Evolutionary conservation across 2,888 invertebrate species (phyloP).

Genomic region (Drosophila robusta): DNA sequence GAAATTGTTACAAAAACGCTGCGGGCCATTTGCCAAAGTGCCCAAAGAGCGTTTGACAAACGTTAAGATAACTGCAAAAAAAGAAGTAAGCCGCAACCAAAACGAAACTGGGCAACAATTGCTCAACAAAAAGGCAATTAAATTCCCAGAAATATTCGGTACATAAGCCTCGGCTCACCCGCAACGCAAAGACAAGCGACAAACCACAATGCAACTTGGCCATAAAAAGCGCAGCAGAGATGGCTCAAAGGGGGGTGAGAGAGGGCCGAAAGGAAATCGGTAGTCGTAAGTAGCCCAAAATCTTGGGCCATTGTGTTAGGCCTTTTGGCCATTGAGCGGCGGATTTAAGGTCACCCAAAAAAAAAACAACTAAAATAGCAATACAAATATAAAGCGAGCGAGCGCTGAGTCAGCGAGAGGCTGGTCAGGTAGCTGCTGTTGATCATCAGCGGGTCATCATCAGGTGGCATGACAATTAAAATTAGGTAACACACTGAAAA

Average conservation of each 20-base stretch:
- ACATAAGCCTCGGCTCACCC: conserved; percentile 24
- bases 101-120: conserved; percentile 43
- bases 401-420: conserved; percentile 9
- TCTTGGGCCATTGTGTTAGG: conserved; percentile 34
- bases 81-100: conserved; percentile 23
- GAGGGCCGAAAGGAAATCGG: conserved; percentile 27
- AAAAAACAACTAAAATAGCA: conserved; percentile 46
- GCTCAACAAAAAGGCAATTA: conserved; percentile 69
- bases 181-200: conserved; percentile 31
- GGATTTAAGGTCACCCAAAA: conserved; percentile 50
- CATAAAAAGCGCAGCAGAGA: conserved; percentile 44
- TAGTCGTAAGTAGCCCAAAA: conserved; percentile 50
- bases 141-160: conserved; percentile 67
- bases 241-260: conserved; percentile 3
- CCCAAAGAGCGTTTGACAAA: conserved; percentile 49
- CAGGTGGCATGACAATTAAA: conserved; percentile 82
- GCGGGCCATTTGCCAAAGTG: conserved; percentile 70
- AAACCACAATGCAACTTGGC: conserved; percentile 62
- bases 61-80: conserved; percentile 43
- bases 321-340: conserved; percentile 28
- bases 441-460: conserved; percentile 53
- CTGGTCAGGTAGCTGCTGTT: conserved; percentile 44
- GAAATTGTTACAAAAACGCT: conserved; percentile 67
- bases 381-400: conserved; percentile 41
- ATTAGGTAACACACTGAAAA: conserved; percentile 81